A percentile compares a stretch with the other conserved stretches of the same genome.
Conservation (phyloP, 2,113 vertebrate genomes). For the Murina feae region DNA sequence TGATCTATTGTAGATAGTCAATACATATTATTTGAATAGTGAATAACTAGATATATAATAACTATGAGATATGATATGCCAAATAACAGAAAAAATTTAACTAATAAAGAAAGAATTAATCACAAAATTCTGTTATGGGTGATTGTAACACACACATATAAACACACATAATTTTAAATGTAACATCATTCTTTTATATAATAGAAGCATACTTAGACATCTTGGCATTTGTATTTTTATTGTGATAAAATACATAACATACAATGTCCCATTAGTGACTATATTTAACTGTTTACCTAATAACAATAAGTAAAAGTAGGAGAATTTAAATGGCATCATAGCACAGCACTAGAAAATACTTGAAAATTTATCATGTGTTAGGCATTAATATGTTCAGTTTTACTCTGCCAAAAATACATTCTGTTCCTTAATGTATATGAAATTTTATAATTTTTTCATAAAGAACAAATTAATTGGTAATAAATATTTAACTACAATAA, state of each 20-base stretch:
- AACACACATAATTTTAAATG: background rate
- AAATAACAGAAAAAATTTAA: background rate
- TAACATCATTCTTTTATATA: background rate
- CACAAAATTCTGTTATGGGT: background rate
- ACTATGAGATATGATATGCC: background rate
- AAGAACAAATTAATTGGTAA: conserved; percentile 37
- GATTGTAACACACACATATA: background rate
- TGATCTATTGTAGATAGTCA: background rate
- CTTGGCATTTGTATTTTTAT: background rate
- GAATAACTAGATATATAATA: background rate
- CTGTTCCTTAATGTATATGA: background rate
- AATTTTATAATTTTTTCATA: background rate
- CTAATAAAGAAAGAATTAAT: background rate
- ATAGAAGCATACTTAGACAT: background rate
- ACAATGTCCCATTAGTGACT: background rate
- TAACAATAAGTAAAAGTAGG: background rate
- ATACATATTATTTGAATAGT: background rate
- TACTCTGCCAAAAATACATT: background rate
- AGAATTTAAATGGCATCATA: background rate
- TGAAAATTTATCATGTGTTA: background rate
- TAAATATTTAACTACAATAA: background rate
- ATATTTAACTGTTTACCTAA: background rate
- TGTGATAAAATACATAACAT: background rate
- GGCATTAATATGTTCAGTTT: background rate
- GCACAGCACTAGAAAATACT: background rate